These are phyloP conservation scores for Acanthosepion pharaonis DNA, from an alignment of 2,888 invertebrate species.

Conservation along the genomic window DNA sequence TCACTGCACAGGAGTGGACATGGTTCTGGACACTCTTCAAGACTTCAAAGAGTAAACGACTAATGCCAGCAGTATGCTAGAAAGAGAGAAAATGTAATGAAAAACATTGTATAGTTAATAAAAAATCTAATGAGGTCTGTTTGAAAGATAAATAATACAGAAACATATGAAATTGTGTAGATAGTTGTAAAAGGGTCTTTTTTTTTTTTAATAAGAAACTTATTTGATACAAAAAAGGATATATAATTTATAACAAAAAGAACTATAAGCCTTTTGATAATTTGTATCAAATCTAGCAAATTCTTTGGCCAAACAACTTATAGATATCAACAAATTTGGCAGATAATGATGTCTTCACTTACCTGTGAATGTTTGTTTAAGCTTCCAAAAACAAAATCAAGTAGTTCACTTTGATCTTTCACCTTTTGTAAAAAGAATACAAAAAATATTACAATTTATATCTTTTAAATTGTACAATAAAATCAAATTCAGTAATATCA, in stretches of 20 bases:
- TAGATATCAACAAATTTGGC: no score
- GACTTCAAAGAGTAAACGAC: slow-evolving; percentile 90
- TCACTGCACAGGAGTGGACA: slow-evolving; percentile 88
- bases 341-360: slow-evolving; percentile 62
- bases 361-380: slow-evolving; percentile 82
- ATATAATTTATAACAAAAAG: no score
- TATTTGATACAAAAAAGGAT: no score
- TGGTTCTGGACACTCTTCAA: slow-evolving; percentile 87
- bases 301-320: neutral
- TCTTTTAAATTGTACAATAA: neutral
- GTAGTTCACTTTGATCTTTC: slow-evolving; percentile 84
- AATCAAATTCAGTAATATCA: neutral
- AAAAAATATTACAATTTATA: neutral
- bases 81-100: slow-evolving; percentile 67
- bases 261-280: no score
- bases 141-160: neutral
- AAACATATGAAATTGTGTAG: neutral
- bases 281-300: neutral
- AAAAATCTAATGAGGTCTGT: neutral
- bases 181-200: neutral
- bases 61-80: slow-evolving; percentile 86
- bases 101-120: neutral
- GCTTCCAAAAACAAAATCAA: slow-evolving; percentile 82
- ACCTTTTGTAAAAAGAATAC: slow-evolving; percentile 75
- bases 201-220: no score